Percentiles rank a stretch among this genome's conserved stretches.
These are phyloP conservation scores for Drosophila bipectinata DNA, from an alignment of 1,140 invertebrate genomes.

Conservation along the genomic window DNA sequence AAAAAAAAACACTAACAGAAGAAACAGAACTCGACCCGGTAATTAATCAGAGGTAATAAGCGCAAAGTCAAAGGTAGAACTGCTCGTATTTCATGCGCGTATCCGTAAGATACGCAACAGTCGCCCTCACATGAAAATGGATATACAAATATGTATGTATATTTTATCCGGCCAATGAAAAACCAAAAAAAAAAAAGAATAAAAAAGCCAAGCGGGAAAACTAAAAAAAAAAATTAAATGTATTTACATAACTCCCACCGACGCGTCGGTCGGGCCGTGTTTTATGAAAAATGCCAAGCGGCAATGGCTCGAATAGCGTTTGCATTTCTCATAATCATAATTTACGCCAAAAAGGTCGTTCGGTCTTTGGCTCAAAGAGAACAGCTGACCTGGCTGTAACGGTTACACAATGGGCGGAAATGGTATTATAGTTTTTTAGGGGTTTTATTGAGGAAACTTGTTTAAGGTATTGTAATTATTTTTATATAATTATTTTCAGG, in stretches of 20 bases:
- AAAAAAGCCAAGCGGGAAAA: slow-evolving; percentile 32
- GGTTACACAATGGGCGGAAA: slow-evolving; percentile 49
- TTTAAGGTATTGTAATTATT: neutral
- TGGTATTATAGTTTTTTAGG: slow-evolving; percentile 1
- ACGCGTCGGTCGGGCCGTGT: neutral
- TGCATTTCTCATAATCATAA: slow-evolving; percentile 81
- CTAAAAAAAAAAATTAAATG: slow-evolving; percentile 70
- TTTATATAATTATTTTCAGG: neutral
- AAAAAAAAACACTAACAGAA: slow-evolving; percentile 13
- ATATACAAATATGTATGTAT: slow-evolving; percentile 3
- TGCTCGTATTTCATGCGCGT: slow-evolving; percentile 57
- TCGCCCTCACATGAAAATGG: slow-evolving; percentile 39
- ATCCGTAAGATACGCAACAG: slow-evolving; percentile 75
- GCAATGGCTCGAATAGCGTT: slow-evolving; percentile 72
- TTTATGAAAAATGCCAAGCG: slow-evolving; percentile 40
- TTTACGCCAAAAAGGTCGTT: slow-evolving; percentile 67
- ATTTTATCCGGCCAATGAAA: slow-evolving; percentile 27
- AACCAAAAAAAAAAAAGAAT: slow-evolving; percentile 11
- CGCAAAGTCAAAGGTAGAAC: slow-evolving; percentile 41
- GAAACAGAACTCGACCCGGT: slow-evolving; percentile 41
- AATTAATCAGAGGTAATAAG: slow-evolving; percentile 65
- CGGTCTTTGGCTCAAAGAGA: slow-evolving; percentile 21
- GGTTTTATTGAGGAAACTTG: neutral
- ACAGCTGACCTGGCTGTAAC: slow-evolving; percentile 64
- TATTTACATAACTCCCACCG: slow-evolving; percentile 55